phyloP scores from a whole-genome alignment of 2,797 vertebrate genomes.

The Uromys caudimaculatus region DNA sequence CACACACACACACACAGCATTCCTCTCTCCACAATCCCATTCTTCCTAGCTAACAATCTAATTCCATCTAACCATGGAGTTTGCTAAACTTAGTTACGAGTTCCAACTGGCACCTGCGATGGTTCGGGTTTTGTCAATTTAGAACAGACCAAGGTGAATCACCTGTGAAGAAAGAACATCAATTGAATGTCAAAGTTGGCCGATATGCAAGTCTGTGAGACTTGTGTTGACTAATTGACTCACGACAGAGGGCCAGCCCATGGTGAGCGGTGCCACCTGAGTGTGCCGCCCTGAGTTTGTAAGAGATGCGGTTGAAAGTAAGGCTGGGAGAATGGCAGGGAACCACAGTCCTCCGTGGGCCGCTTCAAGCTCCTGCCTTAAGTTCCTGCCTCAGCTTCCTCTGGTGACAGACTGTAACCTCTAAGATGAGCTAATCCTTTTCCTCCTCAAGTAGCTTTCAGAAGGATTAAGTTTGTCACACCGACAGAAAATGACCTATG shows the following conservation, averaged over 20 bases:
- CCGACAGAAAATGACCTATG: neutral
- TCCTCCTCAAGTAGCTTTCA: neutral
- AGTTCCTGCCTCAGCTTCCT: neutral
- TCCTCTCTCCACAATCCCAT: neutral
- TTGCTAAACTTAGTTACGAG: neutral
- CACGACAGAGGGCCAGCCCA: neutral
- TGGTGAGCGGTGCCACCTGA: too few species aligned
- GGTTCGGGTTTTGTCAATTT: neutral
- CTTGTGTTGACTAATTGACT: too few species aligned
- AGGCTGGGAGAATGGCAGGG: neutral
- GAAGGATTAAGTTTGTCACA: neutral
- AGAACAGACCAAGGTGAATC: neutral
- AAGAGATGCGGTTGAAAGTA: neutral
- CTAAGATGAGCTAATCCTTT: neutral
- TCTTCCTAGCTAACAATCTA: neutral
- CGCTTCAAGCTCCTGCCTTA: neutral
- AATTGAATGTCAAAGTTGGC: neutral
- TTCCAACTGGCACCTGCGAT: neutral
- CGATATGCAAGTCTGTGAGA: neutral
- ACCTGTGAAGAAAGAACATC: neutral
- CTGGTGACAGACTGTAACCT: too few species aligned
- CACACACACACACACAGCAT: neutral
- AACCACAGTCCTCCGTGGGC: neutral
- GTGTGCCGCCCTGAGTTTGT: neutral
- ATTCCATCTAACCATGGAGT: neutral